Evolutionary conservation across 1,140 invertebrate genomes (phyloP), one percentile per base, ranked within the genome.

Genomic region (Drosophila arizonae): DNA sequence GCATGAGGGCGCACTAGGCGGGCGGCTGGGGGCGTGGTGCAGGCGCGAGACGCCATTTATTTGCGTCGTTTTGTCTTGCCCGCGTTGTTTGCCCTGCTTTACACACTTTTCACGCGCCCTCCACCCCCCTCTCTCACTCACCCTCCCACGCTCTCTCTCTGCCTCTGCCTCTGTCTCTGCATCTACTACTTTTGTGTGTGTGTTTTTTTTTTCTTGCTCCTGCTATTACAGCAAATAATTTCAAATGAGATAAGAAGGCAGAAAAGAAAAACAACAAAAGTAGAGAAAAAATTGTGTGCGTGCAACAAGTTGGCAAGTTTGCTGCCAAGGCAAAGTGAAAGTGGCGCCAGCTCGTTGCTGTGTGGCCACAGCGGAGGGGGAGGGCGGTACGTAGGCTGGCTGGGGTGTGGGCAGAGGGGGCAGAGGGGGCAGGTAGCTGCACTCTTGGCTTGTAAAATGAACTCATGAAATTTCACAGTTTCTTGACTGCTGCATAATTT

Each of bases 291-390:
- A 79, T 26, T 51, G 48, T 70, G 68, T 51, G 39, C 68, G 68
- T 79, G 82, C 82, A 86, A 86, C 82, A 86, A 86, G 82, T 86
- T 86, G 82, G 80, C 82, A 86, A 81, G 76, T 87, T 82, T 52
- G 55, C 67, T 74, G 77, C 73, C 81, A 84, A 81, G 75, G 55
- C 78, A 65, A 81, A 86, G 81, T 87, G 81, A 86, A 86, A 86
- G 81, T 86, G 81, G 56, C 71, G 57, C 50, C 48, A 30, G 21
- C 21, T 24, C 21, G 24, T 9, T 24, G 21, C 1, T 3, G 21
- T 24, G 21, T 1, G 21, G 21, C 21, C 26, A 28, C 26, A 43
- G 46, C 26, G 11, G 36, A 11, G 10, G 26, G 6, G 6, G 15
- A 8, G 8, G 30, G 56, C 26, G 58, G 21, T 36, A 9, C 9